Percentiles rank a stretch among this genome's conserved stretches.
These are phyloP conservation scores for Rhagoletis zephyria DNA, from an alignment of 1,140 invertebrate genomes.

Conservation along the genomic window DNA sequence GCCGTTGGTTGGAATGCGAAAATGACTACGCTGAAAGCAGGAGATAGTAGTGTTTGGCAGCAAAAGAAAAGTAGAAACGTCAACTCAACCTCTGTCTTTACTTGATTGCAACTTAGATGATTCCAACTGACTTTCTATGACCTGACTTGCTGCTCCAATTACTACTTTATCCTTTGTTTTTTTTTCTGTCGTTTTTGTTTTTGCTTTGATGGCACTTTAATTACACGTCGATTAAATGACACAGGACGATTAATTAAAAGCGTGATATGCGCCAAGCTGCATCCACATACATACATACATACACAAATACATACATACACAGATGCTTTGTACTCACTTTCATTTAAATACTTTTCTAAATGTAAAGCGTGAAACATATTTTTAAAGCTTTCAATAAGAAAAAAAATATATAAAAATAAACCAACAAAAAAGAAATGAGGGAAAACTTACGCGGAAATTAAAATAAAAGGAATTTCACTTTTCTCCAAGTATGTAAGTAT, in stretches of 20 bases:
- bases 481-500: too few relatives aligned
- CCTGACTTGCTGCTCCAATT: background rate
- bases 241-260: conserved; percentile 49
- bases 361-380: background rate
- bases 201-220: conserved; percentile 11
- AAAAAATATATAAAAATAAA: background rate
- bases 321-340: background rate
- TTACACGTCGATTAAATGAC: conserved; percentile 48
- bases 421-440: background rate
- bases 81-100: background rate
- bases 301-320: background rate
- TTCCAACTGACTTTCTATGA: background rate
- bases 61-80: background rate
- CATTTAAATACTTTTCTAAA: background rate
- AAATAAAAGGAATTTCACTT: conserved; percentile 8
- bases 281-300: background rate
- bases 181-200: background rate
- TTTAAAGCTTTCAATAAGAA: conserved; percentile 37
- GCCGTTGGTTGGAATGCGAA: background rate
- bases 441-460: conserved; percentile 1
- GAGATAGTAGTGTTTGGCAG: too few relatives aligned
- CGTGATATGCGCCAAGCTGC: background rate
- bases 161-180: background rate
- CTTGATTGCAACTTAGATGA: too few relatives aligned
- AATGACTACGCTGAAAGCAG: background rate